Evolutionary conservation across 2,888 invertebrate species (phyloP), one percentile per base, ranked within the genome.

Genomic region (Oxyteleia sp.): DNA sequence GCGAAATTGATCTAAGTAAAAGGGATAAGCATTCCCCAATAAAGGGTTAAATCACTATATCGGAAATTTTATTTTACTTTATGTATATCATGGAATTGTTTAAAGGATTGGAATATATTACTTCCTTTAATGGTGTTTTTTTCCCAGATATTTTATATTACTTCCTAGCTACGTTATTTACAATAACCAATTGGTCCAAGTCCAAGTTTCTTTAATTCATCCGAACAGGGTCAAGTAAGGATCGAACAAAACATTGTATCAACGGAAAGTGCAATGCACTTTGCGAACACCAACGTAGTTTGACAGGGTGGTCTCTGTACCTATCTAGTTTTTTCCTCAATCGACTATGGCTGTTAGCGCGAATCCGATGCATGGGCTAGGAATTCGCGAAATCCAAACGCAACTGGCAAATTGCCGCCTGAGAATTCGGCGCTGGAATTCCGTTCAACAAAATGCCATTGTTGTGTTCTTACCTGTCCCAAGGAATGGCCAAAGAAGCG

Each of bases 331-430:
- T 91, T 91, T 91, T 75, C 59, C 38, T 29, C 72, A 79, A 84
- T 87, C 87, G 83, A 85, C 85, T 87, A 87, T 82, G 75, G 85
- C 86, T 89, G 87, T 87, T 88, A 87, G 84, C 85, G 86, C 85
- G 82, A 64, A 86, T 45, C 86, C 84, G 84, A 90, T 89, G 90
- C 90, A 90, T 86, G 85, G 89, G 88, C 90, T 91, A 91, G 91
- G 90, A 92, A 92, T 91, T 91, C 89, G 85, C 88, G 88, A 91
- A 91, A 91, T 90, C 86, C 89, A 88, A 90, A 89, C 86, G 89
- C 91, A 90, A 91, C 90, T 90, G 90, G 91, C 91, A 91, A 92
- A 92, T 91, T 91, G 90, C 89, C 84, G 88, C 85, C 82, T 86
- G 88, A 86, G 91, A 90, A 92, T 91, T 85, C 88, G 83, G 82